Conservation (phyloP, 2,113 vertebrate species). For the Ammodytes marinus region DNA sequence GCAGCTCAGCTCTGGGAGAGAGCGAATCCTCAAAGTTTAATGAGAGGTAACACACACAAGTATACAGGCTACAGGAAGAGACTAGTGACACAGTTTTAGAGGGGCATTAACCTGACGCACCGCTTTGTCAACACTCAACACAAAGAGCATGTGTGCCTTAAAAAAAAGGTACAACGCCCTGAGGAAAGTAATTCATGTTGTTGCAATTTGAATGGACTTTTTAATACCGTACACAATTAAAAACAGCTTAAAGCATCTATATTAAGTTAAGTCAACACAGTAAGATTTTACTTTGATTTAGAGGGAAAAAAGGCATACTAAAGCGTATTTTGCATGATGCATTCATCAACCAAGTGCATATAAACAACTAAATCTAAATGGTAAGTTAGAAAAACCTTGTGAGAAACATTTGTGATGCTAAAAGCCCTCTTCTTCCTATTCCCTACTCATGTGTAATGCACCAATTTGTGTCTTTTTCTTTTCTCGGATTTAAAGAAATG, state of each 20-base stretch:
- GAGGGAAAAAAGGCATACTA: background rate
- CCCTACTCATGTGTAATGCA: background rate
- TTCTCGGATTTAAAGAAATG: background rate
- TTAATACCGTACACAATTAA: background rate
- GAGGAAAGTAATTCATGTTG: background rate
- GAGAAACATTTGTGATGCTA: background rate
- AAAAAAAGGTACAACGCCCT: background rate
- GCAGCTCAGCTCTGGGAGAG: slow-evolving; percentile 42
- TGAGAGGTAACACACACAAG: slow-evolving; percentile 57
- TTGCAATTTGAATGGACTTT: background rate
- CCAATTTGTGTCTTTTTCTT: background rate
- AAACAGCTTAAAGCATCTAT: background rate
- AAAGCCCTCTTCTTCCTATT: background rate
- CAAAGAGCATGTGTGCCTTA: too few species aligned
- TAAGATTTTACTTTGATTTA: background rate
- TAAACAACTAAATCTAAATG: background rate
- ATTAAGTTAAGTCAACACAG: background rate
- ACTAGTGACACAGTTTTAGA: background rate
- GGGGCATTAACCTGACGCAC: slow-evolving; percentile 5
- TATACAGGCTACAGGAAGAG: slow-evolving; percentile 42
- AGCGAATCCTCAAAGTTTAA: slow-evolving; percentile 72
- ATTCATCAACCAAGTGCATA: background rate
- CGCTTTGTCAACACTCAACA: background rate
- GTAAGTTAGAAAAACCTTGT: background rate
- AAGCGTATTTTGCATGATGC: background rate